Percentiles rank a stretch among this genome's conserved stretches.
Conservation (phyloP, 2,113 vertebrate species). For the Brachypteracias leptosomus region DNA sequence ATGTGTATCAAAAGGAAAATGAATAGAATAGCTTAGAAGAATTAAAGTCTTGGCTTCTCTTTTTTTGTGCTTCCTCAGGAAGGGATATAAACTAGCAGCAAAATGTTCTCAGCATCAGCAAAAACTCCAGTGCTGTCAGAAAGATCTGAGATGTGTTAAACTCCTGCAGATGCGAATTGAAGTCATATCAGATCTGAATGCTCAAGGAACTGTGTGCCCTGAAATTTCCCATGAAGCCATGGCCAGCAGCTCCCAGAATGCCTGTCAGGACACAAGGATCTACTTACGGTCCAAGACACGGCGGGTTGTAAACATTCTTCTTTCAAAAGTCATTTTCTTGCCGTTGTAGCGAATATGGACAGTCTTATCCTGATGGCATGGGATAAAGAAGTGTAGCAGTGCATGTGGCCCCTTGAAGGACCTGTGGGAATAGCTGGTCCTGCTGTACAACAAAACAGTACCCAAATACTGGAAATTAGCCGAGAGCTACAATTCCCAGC, state of each 20-base stretch:
- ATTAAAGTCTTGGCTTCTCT: slow-evolving; percentile 20
- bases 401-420: slow-evolving; percentile 17
- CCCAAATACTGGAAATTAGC: slow-evolving; percentile 64
- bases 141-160: slow-evolving; percentile 45
- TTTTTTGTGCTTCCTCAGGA: slow-evolving; percentile 24
- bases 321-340: slow-evolving; percentile 22
- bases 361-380: background rate
- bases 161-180: background rate
- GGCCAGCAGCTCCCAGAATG: background rate
- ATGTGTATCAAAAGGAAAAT: slow-evolving; percentile 30
- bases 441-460: background rate
- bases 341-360: background rate
- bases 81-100: slow-evolving; percentile 19
- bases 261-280: background rate
- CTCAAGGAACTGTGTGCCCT: background rate
- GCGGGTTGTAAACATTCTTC: background rate
- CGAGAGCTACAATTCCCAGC: slow-evolving; percentile 32
- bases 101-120: slow-evolving; percentile 35
- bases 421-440: slow-evolving; percentile 49
- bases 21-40: slow-evolving; percentile 16
- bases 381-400: background rate
- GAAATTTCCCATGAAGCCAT: background rate
- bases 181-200: background rate
- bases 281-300: background rate
- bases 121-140: slow-evolving; percentile 17